Evolutionary conservation across 2,113 vertebrate species (phyloP).

Genomic region (Lutjanus erythropterus): DNA sequence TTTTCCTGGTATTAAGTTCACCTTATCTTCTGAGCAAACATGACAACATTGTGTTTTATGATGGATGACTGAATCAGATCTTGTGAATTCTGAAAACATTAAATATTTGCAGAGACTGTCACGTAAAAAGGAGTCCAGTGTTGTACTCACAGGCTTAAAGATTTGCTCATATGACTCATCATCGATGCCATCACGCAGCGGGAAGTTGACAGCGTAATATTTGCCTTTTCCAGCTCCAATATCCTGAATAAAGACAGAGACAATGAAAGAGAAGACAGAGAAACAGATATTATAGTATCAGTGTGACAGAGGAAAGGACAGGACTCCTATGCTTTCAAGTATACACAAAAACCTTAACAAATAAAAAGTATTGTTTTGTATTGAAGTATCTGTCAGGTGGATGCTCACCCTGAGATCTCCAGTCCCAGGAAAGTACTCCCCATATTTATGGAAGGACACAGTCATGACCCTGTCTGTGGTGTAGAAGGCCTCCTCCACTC

Average conservation of each 20-base stretch:
- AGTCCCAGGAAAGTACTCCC: constrained; percentile 97
- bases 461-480: constrained; percentile 98
- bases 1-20: not conserved
- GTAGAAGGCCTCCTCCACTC: constrained; percentile 97
- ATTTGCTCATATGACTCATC: constrained; percentile 96
- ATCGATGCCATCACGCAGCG: constrained; percentile 94
- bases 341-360: not conserved
- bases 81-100: not conserved
- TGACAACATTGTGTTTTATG: not conserved
- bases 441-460: constrained; percentile 97
- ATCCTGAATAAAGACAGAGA: constrained; percentile 79
- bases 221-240: constrained; percentile 96
- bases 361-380: not conserved
- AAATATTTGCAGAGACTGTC: not conserved
- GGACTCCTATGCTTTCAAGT: not conserved
- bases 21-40: not conserved
- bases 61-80: not conserved
- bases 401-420: constrained; percentile 94
- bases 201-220: constrained; percentile 97
- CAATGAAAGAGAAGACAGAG: not conserved
- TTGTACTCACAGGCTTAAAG: constrained; percentile 92
- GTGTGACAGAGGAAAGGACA: not conserved
- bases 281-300: not conserved
- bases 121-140: not conserved
- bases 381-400: not conserved